These are phyloP conservation scores for Podarcis cretensis DNA, from an alignment of 2,113 vertebrate genomes.

Conservation along the genomic window DNA sequence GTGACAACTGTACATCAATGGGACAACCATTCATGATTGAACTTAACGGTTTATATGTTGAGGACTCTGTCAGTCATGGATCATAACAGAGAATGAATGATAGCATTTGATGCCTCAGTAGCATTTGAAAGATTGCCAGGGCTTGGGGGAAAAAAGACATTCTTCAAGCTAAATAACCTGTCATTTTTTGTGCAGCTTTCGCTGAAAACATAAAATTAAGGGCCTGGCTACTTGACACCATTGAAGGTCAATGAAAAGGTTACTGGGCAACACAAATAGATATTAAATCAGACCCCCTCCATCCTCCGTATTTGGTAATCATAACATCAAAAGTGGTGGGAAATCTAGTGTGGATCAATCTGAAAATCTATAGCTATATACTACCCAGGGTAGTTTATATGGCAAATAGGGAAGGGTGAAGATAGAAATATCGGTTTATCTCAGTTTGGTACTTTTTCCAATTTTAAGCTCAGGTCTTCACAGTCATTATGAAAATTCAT, in stretches of 20 bases:
- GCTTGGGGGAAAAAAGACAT: slow-evolving; percentile 13
- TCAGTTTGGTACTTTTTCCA: no score
- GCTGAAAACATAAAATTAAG: neutral
- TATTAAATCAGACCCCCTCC: neutral
- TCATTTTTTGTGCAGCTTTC: slow-evolving; percentile 2
- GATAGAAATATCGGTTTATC: no score
- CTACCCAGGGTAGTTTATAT: neutral
- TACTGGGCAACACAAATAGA: neutral
- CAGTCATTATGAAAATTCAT: no score
- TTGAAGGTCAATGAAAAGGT: neutral
- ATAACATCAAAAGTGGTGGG: neutral
- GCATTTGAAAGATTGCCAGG: neutral
- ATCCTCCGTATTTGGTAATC: neutral
- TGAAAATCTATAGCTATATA: neutral
- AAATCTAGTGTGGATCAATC: neutral
- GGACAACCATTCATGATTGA: slow-evolving; percentile 16
- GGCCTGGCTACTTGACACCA: neutral
- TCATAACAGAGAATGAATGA: slow-evolving; percentile 1
- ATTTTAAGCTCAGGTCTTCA: no score
- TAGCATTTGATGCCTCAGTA: neutral
- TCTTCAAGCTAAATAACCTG: neutral
- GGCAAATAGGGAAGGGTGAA: neutral
- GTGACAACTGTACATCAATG: neutral
- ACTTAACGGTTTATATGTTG: slow-evolving; percentile 2
- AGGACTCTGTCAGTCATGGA: neutral